phyloP scores from a whole-genome alignment of 2,888 invertebrate genomes.

The Xestia ashworthii region DNA sequence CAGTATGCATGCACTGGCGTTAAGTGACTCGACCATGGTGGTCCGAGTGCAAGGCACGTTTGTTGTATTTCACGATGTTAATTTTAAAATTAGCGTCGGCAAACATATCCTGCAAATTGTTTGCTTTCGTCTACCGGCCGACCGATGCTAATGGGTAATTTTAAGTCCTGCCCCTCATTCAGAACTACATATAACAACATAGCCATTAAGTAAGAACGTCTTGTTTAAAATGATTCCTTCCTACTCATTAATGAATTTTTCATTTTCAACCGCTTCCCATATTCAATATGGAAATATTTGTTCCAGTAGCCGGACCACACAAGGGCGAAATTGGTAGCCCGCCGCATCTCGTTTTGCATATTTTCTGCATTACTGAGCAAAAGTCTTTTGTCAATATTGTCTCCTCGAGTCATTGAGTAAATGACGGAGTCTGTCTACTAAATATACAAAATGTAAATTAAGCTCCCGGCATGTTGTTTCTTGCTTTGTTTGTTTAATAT shows the following conservation, averaged over 20 bases:
- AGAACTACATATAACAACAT: conserved; percentile 26
- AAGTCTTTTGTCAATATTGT: conserved; percentile 88
- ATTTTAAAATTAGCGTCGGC: conserved; percentile 89
- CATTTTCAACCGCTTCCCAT: conserved; percentile 64
- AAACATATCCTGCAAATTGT: conserved; percentile 85
- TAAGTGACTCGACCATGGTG: conserved; percentile 81
- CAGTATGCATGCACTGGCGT: conserved; percentile 69
- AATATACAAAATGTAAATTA: conserved; percentile 80
- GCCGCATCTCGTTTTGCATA: conserved; percentile 84
- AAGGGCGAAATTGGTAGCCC: conserved; percentile 78
- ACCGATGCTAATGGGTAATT: conserved; percentile 73
- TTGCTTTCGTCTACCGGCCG: conserved; percentile 77
- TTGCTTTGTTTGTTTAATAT: conserved; percentile 71
- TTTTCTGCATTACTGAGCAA: conserved; percentile 86
- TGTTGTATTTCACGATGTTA: conserved; percentile 87
- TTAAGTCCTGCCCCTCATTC: conserved; percentile 53
- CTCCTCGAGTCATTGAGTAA: conserved; percentile 81
- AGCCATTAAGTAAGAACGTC: conserved; percentile 21
- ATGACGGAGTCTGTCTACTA: conserved; percentile 76
- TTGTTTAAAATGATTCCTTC: conserved; percentile 60
- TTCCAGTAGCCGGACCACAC: conserved; percentile 81
- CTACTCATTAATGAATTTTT: conserved; percentile 68
- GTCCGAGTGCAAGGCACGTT: conserved; percentile 86
- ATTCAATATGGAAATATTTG: conserved; percentile 77
- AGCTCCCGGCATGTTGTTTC: conserved; percentile 65